Conservation (phyloP, 2,888 invertebrate species). For the Sinopyrophorus schimmeli region DNA sequence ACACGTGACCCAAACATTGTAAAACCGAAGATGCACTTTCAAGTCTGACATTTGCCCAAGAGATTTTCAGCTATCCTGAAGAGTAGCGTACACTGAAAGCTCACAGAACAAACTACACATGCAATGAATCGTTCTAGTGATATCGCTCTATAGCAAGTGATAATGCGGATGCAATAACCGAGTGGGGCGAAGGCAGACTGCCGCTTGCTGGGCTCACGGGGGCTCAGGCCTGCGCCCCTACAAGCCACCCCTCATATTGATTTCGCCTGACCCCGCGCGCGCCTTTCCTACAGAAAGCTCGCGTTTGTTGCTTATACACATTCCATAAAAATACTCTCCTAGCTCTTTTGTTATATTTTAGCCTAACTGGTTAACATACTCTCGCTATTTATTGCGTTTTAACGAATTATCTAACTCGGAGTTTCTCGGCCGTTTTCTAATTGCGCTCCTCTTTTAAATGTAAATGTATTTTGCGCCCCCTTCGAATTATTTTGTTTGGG, state of each 20-base stretch:
- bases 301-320: slow-evolving; percentile 46
- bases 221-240: slow-evolving; percentile 57
- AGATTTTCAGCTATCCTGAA: slow-evolving; percentile 18
- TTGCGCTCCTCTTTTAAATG: too few relatives aligned
- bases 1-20: slow-evolving; percentile 27
- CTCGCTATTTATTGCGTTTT: not conserved
- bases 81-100: slow-evolving; percentile 20
- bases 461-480: too few relatives aligned
- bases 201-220: slow-evolving; percentile 57
- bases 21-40: slow-evolving; percentile 19
- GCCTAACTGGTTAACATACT: slow-evolving; percentile 6
- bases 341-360: slow-evolving; percentile 16
- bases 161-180: slow-evolving; percentile 45
- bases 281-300: slow-evolving; percentile 36
- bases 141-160: slow-evolving; percentile 33
- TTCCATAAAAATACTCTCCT: slow-evolving; percentile 26
- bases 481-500: too few relatives aligned
- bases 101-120: slow-evolving; percentile 31
- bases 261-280: slow-evolving; percentile 51
- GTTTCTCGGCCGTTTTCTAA: too few relatives aligned
- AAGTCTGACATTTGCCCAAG: slow-evolving; percentile 13
- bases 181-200: slow-evolving; percentile 56
- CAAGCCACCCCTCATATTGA: slow-evolving; percentile 55
- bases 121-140: slow-evolving; percentile 31
- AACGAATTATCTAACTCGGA: too few relatives aligned